Conservation (phyloP, 2,797 vertebrate genomes). For the Brotogeris chrysoptera region DNA sequence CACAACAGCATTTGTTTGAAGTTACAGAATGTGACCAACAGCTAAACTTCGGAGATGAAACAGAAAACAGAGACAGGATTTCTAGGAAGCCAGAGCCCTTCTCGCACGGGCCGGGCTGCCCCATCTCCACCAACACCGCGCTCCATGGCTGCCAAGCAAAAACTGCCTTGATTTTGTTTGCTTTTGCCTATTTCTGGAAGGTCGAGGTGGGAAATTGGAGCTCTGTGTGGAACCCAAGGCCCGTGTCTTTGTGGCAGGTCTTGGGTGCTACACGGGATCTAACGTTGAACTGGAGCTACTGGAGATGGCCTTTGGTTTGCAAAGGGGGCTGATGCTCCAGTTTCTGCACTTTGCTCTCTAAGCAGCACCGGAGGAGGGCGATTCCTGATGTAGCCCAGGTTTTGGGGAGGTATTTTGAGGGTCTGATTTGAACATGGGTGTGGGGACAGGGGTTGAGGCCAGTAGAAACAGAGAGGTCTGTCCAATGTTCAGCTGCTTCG, state of each 20-base stretch:
- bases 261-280: fast-evolving
- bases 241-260: not conserved
- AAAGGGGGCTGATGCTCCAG: not conserved
- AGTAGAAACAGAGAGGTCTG: not conserved
- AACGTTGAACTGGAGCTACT: not conserved
- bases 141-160: not conserved
- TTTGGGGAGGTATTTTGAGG: not conserved
- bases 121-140: not conserved
- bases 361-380: not conserved
- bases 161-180: not conserved
- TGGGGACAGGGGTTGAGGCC: not conserved
- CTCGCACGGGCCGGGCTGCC: fast-evolving
- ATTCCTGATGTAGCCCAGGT: fast-evolving
- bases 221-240: not conserved
- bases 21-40: not conserved
- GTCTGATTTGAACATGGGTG: fast-evolving
- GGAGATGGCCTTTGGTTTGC: not conserved
- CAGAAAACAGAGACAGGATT: not conserved
- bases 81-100: not conserved
- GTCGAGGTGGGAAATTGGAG: not conserved
- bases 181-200: not conserved
- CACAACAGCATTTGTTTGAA: not conserved
- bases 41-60: not conserved
- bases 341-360: not conserved
- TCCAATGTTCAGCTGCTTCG: fast-evolving